Conservation (phyloP, 1,140 invertebrate genomes). For the Camponotus pennsylvanicus region DNA sequence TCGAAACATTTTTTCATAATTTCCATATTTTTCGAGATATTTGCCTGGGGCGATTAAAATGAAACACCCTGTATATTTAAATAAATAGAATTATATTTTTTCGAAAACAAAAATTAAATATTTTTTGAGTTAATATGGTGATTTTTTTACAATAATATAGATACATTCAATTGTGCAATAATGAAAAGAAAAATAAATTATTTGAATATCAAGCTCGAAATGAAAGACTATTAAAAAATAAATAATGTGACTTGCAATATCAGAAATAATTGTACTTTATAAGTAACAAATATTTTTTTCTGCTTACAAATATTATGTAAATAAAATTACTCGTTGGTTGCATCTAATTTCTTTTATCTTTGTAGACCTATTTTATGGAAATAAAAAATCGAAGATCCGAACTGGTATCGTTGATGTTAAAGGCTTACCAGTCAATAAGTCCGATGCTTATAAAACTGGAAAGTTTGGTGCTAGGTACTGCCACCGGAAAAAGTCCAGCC, state of each 20-base stretch:
- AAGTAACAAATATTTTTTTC: neutral
- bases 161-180: neutral
- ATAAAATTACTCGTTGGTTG: neutral
- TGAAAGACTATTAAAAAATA: neutral
- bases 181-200: neutral
- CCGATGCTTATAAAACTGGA: slow-evolving; percentile 94
- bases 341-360: slow-evolving; percentile 44
- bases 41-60: no score
- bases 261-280: slow-evolving; percentile 14
- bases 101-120: neutral
- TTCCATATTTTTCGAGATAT: no score
- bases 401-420: slow-evolving; percentile 88
- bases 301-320: slow-evolving; percentile 16
- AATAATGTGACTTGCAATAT: neutral
- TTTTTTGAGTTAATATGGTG: neutral
- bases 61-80: neutral
- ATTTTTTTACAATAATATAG: neutral
- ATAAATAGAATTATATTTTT: slow-evolving; percentile 29
- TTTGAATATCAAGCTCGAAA: no score
- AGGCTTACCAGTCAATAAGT: slow-evolving; percentile 91
- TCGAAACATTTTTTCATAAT: no score
- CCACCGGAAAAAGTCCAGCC: slow-evolving; percentile 88
- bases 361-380: slow-evolving; percentile 89
- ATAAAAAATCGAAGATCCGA: slow-evolving; percentile 90
- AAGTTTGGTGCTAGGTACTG: slow-evolving; percentile 90